A percentile compares a stretch with the other conserved stretches of the same genome.
phyloP scores from a whole-genome alignment of 1,140 invertebrate genomes.

The Apocrypta bakeri region DNA sequence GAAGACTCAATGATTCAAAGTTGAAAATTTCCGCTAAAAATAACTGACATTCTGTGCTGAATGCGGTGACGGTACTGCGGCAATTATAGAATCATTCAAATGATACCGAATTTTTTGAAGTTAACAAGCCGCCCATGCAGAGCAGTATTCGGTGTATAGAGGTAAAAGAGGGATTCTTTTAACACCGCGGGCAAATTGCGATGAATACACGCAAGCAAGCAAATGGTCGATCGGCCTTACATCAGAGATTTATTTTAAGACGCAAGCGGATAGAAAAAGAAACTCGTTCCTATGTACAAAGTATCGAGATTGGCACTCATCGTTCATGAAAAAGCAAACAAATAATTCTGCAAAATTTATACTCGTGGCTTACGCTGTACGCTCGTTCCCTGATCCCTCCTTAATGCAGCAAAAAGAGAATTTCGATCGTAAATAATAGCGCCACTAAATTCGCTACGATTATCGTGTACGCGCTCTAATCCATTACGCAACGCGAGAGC shows the following conservation, averaged over 20 bases:
- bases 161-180: no score
- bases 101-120: no score
- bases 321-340: constrained; percentile 18
- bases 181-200: no score
- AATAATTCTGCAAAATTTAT: constrained; percentile 2
- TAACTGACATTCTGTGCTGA: neutral
- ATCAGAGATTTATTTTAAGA: no score
- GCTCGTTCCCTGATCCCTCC: no score
- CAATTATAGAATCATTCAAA: neutral
- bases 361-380: neutral
- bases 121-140: no score
- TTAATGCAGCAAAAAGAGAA: neutral
- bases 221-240: no score
- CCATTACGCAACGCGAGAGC: constrained; percentile 24
- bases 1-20: neutral
- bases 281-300: no score
- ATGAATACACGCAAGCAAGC: no score
- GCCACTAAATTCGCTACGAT: neutral
- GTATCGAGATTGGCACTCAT: neutral
- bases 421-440: constrained; percentile 6
- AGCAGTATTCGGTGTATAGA: no score
- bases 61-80: neutral
- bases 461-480: constrained; percentile 1
- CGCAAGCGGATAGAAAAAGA: no score
- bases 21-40: neutral